Percentiles rank a stretch among this genome's conserved stretches.
phyloP scores from a whole-genome alignment of 2,888 invertebrate genomes.

The Heteromyza rotundicornis region DNA sequence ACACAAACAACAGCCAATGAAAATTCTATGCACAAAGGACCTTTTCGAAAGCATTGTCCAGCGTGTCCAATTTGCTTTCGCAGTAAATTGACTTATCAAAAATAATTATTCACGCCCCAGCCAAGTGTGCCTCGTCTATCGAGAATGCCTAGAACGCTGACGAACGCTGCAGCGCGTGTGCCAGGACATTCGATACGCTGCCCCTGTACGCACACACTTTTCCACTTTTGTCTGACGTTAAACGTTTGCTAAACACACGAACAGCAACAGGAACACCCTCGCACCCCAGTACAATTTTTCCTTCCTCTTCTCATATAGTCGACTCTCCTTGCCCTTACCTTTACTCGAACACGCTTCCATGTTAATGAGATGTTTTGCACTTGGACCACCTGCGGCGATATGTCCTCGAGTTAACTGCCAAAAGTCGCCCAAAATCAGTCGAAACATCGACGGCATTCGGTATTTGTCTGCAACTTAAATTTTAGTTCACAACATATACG shows the following conservation, averaged over 20 bases:
- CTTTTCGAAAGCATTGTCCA: conserved; percentile 12
- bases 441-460: background rate
- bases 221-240: conserved; percentile 33
- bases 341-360: conserved; percentile 20
- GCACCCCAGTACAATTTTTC: no score
- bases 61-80: conserved; percentile 24
- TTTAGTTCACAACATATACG: no score
- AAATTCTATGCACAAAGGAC: background rate
- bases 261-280: conserved; percentile 22
- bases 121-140: conserved; percentile 11
- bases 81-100: conserved; percentile 39
- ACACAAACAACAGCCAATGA: background rate
- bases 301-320: no score
- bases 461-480: no score
- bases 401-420: conserved; percentile 42
- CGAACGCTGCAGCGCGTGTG: conserved; percentile 31
- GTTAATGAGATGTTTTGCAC: conserved; percentile 39
- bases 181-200: conserved; percentile 42
- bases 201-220: conserved; percentile 32
- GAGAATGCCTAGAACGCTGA: background rate
- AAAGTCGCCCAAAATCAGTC: conserved; percentile 24
- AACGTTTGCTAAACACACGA: conserved; percentile 31
- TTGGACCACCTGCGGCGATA: conserved; percentile 30
- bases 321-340: background rate
- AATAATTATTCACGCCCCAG: conserved; percentile 38